Percentiles rank a stretch among this genome's conserved stretches.
phyloP scores from a whole-genome alignment of 1,140 invertebrate species.

The Magallana angulata region DNA sequence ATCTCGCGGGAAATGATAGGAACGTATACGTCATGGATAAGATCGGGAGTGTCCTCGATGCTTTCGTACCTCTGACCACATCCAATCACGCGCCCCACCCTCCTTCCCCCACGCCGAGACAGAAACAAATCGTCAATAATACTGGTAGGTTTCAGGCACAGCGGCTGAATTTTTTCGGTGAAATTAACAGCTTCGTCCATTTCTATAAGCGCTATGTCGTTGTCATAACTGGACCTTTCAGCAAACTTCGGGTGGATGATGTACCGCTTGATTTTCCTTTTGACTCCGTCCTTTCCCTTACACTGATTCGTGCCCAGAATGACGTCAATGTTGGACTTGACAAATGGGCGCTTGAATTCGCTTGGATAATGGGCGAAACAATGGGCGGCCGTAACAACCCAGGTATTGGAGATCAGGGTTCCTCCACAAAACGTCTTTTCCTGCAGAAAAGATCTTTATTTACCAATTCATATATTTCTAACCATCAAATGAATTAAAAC shows the following conservation, averaged over 20 bases:
- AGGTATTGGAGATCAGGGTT: conserved; percentile 63
- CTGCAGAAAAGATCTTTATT: conserved; percentile 52
- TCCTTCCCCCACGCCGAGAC: conserved; percentile 52
- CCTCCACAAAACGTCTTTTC: conserved; percentile 69
- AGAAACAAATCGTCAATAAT: conserved; percentile 63
- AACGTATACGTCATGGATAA: conserved; percentile 68
- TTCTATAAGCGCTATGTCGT: conserved; percentile 72
- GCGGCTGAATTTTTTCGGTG: conserved; percentile 61
- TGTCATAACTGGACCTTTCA: conserved; percentile 62
- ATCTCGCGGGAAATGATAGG: conserved; percentile 64
- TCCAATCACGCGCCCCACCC: conserved; percentile 67
- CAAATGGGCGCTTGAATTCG: conserved; percentile 63
- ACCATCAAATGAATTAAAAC: no score
- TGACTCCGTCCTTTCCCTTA: conserved; percentile 60
- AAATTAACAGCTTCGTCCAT: conserved; percentile 64
- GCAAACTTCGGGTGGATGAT: conserved; percentile 58
- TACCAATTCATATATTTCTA: no score
- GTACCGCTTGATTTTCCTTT: conserved; percentile 49
- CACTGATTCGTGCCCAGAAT: conserved; percentile 67
- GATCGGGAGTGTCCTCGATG: conserved; percentile 48
- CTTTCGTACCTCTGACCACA: conserved; percentile 66
- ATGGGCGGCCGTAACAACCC: conserved; percentile 71
- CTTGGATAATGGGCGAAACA: conserved; percentile 66
- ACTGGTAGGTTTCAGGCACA: conserved; percentile 64
- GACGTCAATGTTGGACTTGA: conserved; percentile 58